Base-by-base conservation (phyloP, 2,113 vertebrate species). In the Peucedramus taeniatus region DNA sequence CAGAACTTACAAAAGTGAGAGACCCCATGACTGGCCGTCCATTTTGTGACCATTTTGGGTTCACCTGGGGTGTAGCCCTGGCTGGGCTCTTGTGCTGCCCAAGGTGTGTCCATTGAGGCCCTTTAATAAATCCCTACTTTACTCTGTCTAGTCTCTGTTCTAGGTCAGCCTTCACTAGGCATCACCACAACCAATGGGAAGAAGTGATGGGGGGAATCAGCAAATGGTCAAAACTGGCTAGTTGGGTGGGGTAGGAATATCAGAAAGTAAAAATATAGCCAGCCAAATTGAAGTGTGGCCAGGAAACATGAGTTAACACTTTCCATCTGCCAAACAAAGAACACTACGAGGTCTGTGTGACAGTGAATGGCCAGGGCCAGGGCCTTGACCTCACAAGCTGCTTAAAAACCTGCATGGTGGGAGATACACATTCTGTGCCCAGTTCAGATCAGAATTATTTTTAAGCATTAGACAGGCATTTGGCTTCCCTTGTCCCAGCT, bases 1-100 rank as follows among this genome's bases (percentile, higher is more conserved):
- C n/a, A 57, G n/a, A 35, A 57, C 9, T 57, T 10, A 16, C 24
- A 7, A 35, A 57, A 57, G 22, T 35, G 56, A 16, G 14, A 57
- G 33, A 57, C n/a, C 6, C 22, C 2, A 0, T 24, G 56, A 35
- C n/a, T 0, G 0, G n/a, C 4, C 1, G 3, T 59, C 3, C 15
- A 35, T 59, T 59, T 59, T 59, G 22, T 7, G 22, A 24, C 22
- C 15, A 24, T 24, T 24, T n/a, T 59, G 14, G 14, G 22, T 16
- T 3, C 22, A 35, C 7, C 56, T 59, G 16, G n/a, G 56, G 56
- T 59, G n/a, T 0, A 35, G 10, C 56, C 56, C 56, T 59, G 56
- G n/a, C 56, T 59, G 56, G 33, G n/a, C 56, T 35, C 56, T 59
- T 24, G n/a, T 59, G 56, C 54, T 23, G n/a, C 22, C 15, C n/a